Base-by-base conservation (phyloP, 2,797 vertebrate genomes). In the Cyclopterus lumpus region DNA sequence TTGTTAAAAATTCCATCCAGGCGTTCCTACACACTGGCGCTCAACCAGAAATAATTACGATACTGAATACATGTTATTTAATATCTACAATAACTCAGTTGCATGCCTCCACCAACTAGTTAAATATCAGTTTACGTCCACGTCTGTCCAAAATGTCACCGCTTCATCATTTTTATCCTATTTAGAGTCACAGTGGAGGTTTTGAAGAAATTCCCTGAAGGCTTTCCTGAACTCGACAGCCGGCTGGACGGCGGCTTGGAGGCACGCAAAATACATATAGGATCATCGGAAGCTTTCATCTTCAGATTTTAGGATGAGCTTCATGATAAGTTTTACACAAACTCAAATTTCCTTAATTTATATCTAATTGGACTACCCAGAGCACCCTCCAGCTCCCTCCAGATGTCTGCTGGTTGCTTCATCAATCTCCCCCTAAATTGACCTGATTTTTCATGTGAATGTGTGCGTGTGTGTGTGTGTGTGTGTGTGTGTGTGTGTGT, bases 391-490 rank as follows among this genome's bases (percentile, higher is more conserved):
- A 40, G 74, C 44, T 66, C 66, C 76, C 54, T 80, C 67, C 80
- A 87, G 85, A 88, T 87, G 87, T 83, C 75, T 71, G 40, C 67
- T 53, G 64, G 18, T 65, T 75, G 61, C 49, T 82, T 69, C 59
- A 75, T 85, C 82, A 89, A 91, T 89, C 84, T 81, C 64, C 49
- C 15, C 10, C 53, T 63, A 74, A 85, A 87, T 28, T 83, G 66
- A 65, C 67, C 62, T 60, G 65, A 67, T 84, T 73, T 83, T 74
- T 79, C 72, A 80, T 44, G 62, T 9, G 8, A 66, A 67, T 53
- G 63, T 42, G 59, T 5, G 46, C 32, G 24, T 44, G 49, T 2
- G 42, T 34, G 49, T 10, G 65, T 32, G 60, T 10, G 59, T 7
- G 26, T 26, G 49, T 53, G 66, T 32, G 48, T 36, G 42, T 58